Evolutionary conservation across 1,140 invertebrate genomes (phyloP).

Genomic region (Limonius californicus): DNA sequence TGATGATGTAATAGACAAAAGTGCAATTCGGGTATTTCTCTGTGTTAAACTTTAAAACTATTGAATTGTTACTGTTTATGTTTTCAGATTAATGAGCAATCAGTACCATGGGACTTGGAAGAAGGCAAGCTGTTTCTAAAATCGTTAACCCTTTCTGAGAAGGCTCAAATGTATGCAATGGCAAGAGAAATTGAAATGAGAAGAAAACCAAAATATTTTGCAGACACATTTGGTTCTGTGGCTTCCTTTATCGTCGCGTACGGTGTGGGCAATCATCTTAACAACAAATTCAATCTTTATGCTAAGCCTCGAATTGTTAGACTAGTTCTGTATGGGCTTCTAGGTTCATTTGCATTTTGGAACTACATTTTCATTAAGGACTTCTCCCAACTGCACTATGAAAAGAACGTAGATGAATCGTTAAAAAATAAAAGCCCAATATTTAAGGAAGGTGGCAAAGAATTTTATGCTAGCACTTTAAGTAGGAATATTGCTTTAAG

Average conservation of each 20-base stretch:
- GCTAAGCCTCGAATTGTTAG: constrained; percentile 51
- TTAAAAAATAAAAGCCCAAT: constrained; percentile 56
- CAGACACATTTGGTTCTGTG: constrained; percentile 52
- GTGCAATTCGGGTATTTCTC: constrained; percentile 53
- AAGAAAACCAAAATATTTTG: constrained; percentile 53
- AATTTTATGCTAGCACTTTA: constrained; percentile 70
- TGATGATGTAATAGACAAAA: constrained; percentile 48
- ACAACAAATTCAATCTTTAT: constrained; percentile 55
- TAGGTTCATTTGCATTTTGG: constrained; percentile 55
- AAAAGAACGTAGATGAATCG: constrained; percentile 58
- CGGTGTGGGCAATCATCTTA: constrained; percentile 50
- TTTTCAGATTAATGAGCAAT: constrained; percentile 39
- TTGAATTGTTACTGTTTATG: constrained; percentile 51
- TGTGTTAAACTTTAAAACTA: constrained; percentile 17
- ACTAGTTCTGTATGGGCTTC: constrained; percentile 53
- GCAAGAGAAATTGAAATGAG: constrained; percentile 64
- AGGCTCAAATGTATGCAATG: constrained; percentile 74
- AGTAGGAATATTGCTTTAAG: constrained; percentile 69
- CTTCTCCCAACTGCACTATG: constrained; percentile 55
- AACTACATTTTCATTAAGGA: constrained; percentile 64
- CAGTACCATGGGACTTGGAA: constrained; percentile 58
- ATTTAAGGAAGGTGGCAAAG: constrained; percentile 66
- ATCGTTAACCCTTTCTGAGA: constrained; percentile 64
- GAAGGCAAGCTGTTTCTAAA: constrained; percentile 58
- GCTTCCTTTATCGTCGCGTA: constrained; percentile 50